Evolutionary conservation across 1,140 invertebrate genomes (phyloP).

Genomic region (Lasioglossum albipes): DNA sequence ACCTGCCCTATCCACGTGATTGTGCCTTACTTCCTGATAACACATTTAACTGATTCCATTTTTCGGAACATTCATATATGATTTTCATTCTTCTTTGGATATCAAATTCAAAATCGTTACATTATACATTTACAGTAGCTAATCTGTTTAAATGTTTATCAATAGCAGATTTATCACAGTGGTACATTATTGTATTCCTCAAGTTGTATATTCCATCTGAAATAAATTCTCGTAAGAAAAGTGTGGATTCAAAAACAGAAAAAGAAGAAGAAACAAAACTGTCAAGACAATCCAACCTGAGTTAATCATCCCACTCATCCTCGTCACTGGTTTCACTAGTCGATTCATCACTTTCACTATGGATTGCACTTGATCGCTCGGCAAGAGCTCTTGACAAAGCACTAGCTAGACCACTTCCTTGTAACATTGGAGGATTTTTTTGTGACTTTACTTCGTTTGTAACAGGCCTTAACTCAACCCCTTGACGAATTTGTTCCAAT

Average conservation of each 20-base stretch:
- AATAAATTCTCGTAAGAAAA: constrained; percentile 6
- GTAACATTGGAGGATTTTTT: constrained; percentile 76
- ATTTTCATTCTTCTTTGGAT: constrained; percentile 57
- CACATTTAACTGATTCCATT: constrained; percentile 25
- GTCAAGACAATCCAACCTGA: constrained; percentile 16
- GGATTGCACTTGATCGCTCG: constrained; percentile 85
- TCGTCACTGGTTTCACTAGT: constrained; percentile 82
- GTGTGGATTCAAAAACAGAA: no score
- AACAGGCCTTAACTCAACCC: constrained; percentile 86
- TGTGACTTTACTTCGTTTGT: constrained; percentile 75
- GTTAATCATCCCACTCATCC: constrained; percentile 86
- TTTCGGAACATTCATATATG: constrained; percentile 50
- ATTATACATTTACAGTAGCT: constrained; percentile 56
- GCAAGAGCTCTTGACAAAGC: constrained; percentile 89
- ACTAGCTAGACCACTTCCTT: constrained; percentile 85
- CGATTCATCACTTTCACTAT: constrained; percentile 83
- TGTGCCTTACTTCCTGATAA: constrained; percentile 47
- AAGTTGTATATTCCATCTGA: constrained; percentile 48
- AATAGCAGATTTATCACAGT: constrained; percentile 63
- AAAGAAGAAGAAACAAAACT: no score
- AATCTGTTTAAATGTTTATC: constrained; percentile 55
- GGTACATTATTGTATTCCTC: constrained; percentile 55
- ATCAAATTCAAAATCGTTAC: constrained; percentile 55
- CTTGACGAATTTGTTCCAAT: constrained; percentile 80
- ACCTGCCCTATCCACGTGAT: constrained; percentile 47